Base-by-base conservation (phyloP, 2,888 invertebrate species). In the Cordylochernes scorpioides region DNA sequence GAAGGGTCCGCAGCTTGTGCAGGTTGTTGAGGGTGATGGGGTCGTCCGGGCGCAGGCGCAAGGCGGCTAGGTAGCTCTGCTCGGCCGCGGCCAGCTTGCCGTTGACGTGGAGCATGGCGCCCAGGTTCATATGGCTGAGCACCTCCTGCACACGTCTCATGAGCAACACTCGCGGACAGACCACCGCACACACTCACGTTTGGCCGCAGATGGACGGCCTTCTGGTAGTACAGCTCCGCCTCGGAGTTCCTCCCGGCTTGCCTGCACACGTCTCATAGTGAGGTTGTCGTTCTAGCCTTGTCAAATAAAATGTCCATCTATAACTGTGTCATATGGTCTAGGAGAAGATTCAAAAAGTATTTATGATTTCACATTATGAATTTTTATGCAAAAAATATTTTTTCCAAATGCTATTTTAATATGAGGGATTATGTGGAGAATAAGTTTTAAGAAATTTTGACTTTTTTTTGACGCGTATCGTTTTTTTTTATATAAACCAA, bases 61-160 rank as follows among this genome's bases (percentile, higher is more conserved):
- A 58, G 1, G 88, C 86, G 47, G 69, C 67, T 42, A 71, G 62
- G 54, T 91, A 91, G 34, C 77, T 72, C 10, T 64, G 61, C 25
- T 80, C 78, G 0, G 91, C 91, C 40, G 80, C 74, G 15, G 62
- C 59, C 45, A 78, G 71, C 53, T 82, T 82, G 15, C 80, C 80
- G 51, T 86, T 78, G 41, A 84, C 62, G 57, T 91, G 88, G 34
- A 84, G 61, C 49, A 91, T 88, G 33, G 88, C 88, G 15, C 88
- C 91, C 32, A 86, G 63, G 54, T 91, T 88, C 46, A 84, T 80
- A 55, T 84, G 80, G 33, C 78, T 74, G 41, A 77, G 67, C 1
- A 84, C 72, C 48, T 82, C 77, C 68, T 78, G 55, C 1, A 61
- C 60, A 22, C 12, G 12, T 22, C 14, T 13, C 6, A 22, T 13